Base-by-base conservation (phyloP, 2,888 invertebrate species). In the Steinernema hermaphroditum region DNA sequence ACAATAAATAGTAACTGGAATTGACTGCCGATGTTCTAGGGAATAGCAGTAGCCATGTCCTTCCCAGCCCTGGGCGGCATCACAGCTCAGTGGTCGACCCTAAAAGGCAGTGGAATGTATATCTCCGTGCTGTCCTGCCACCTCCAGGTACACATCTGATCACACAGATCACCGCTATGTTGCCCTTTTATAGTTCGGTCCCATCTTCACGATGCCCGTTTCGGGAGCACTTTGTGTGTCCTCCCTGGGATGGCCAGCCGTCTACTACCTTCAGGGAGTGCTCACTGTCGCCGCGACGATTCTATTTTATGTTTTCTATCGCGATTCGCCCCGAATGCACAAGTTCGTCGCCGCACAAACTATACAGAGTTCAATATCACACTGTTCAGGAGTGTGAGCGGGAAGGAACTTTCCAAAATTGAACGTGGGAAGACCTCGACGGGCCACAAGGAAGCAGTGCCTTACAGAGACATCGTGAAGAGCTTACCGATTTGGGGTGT, bases 241-340 rank as follows among this genome's bases (percentile, higher is more conserved):
- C 8, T 29, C 49, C 4, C 69, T 71, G 54, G 78, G 78, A 9
- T 78, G 78, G 78, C 75, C 77, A 9, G 76, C 78, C 19, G 71
- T 80, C 19, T 78, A 80, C 70, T 80, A 78, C 68, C 62, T 78
- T 32, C 80, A 75, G 46, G 78, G 77, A 9, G 37, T 54, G 14
- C 32, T 78, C n/a, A 80, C 77, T 46, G n/a, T 78, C 24, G 24
- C 80, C n/a, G 43, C 68, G 1, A 22, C 32, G 43, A n/a, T 54
- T 34, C 22, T 49, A n/a, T 49, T 50, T 29, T 32, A 49, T 12
- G 49, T 73, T 14, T 75, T 75, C 41, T 75, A 70, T 57, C 70
- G 75, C 43, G 75, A 75, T 68, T 57, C 41, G 16, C 75, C 75
- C 0, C 29, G 70, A 32, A 29, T 74, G 49, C 70, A 75, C 68